phyloP scores from a whole-genome alignment of 2,113 vertebrate genomes.

The Pagrus major region DNA sequence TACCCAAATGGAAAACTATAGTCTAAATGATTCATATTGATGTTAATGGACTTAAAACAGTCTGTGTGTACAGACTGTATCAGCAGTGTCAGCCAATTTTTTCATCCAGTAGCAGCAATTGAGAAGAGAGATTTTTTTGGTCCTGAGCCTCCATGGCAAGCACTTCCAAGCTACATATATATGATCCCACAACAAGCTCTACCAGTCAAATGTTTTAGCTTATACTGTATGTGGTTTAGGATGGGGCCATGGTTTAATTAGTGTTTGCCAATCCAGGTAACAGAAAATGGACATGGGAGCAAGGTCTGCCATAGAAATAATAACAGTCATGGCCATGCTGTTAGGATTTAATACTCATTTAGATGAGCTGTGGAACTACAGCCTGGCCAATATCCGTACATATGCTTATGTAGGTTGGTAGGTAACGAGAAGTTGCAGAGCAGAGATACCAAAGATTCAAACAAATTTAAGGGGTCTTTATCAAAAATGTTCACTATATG shows the following conservation, averaged over 20 bases:
- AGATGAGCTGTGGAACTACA: background rate
- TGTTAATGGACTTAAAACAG: constrained; percentile 18
- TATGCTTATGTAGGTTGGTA: rapidly evolving
- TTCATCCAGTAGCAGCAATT: background rate
- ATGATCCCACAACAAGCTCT: background rate
- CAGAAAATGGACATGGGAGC: background rate
- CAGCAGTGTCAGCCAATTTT: background rate
- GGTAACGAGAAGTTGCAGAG: background rate
- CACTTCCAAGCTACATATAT: background rate
- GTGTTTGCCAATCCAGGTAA: background rate
- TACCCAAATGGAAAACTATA: background rate
- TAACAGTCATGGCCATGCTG: background rate
- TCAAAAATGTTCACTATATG: background rate
- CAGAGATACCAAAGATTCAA: background rate
- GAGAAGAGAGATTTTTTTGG: background rate
- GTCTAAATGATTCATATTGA: constrained; percentile 17
- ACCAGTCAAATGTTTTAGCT: background rate
- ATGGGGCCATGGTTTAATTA: background rate
- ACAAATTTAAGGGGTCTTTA: background rate
- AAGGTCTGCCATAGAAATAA: background rate
- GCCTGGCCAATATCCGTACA: background rate
- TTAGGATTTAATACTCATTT: background rate
- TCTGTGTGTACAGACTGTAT: background rate
- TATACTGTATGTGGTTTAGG: background rate
- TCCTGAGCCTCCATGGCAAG: background rate